phyloP scores from a whole-genome alignment of 1,140 invertebrate genomes.

The Temnothorax curvispinosus region DNA sequence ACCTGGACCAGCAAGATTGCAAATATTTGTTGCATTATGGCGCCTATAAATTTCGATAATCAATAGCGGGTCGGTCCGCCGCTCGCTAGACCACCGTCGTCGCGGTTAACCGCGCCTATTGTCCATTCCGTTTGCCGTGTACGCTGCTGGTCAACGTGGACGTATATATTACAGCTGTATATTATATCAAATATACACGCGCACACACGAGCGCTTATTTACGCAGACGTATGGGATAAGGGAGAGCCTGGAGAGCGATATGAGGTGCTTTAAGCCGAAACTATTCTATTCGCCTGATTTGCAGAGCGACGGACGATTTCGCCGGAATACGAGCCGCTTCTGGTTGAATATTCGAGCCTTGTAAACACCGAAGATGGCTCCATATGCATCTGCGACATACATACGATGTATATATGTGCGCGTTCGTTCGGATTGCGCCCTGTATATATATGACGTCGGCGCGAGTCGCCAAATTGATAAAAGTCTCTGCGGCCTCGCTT shows the following conservation, averaged over 20 bases:
- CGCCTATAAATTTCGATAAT: constrained; percentile 67
- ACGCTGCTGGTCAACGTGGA: neutral
- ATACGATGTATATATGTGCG: neutral
- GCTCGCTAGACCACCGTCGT: neutral
- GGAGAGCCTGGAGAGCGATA: neutral
- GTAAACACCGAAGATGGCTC: constrained; percentile 28
- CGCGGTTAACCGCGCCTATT: constrained; percentile 58
- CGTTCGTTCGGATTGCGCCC: neutral
- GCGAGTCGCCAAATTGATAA: constrained; percentile 7
- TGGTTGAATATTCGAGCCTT: constrained; percentile 33
- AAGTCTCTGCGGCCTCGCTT: neutral
- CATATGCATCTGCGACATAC: neutral
- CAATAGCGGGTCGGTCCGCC: constrained; percentile 47
- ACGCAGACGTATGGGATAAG: no score
- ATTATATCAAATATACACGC: constrained; percentile 36
- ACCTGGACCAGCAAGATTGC: constrained; percentile 43
- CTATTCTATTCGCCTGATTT: constrained; percentile 14
- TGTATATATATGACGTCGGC: neutral
- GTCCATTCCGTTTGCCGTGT: constrained; percentile 40
- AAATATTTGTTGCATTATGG: constrained; percentile 64
- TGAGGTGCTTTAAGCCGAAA: neutral
- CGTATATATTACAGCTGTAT: constrained; percentile 19
- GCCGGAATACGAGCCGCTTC: constrained; percentile 5
- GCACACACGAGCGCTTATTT: no score
- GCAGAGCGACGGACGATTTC: constrained; percentile 4